Percentiles rank a stretch among this genome's conserved stretches.
These are phyloP conservation scores for Hipparchia sbordonii DNA, from an alignment of 2,888 invertebrate species.

Conservation along the genomic window DNA sequence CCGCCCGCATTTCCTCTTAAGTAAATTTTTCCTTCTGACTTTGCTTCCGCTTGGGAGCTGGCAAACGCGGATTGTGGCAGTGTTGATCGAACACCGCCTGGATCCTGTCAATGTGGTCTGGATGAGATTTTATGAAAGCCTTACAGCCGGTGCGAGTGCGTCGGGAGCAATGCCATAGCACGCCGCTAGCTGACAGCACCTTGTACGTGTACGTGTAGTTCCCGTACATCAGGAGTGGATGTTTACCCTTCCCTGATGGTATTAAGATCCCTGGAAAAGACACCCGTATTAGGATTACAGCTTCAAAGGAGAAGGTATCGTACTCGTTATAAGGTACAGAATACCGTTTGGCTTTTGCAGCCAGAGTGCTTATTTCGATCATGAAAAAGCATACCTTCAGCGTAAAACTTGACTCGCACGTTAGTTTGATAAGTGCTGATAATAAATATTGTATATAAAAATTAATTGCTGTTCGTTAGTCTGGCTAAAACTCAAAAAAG, in stretches of 20 bases:
- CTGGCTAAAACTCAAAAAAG: too few species aligned
- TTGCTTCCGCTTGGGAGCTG: not conserved
- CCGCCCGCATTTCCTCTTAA: not conserved
- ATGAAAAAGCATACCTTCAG: too few species aligned
- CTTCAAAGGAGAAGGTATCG: not conserved
- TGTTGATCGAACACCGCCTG: constrained; percentile 51
- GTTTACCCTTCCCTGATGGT: constrained; percentile 66
- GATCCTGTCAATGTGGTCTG: constrained; percentile 50
- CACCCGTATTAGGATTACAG: constrained; percentile 13
- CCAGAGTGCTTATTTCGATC: too few species aligned
- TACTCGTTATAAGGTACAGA: not conserved
- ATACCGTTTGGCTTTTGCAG: too few species aligned
- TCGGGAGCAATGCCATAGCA: constrained; percentile 68
- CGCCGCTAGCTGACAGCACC: constrained; percentile 52
- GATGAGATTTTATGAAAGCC: constrained; percentile 58
- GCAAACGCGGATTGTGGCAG: constrained; percentile 49
- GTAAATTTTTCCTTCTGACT: not conserved
- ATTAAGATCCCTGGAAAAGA: constrained; percentile 55
- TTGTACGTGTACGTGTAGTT: constrained; percentile 62
- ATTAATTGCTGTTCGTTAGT: too few species aligned
- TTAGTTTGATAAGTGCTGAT: too few species aligned
- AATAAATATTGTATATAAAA: too few species aligned
- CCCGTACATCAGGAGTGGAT: constrained; percentile 61
- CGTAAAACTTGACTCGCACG: too few species aligned
- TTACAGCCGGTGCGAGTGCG: constrained; percentile 65